A percentile compares a stretch with the other conserved stretches of the same genome.
Evolutionary conservation across 2,797 vertebrate species (phyloP).

Genomic region (Parotocinclus haroldoi): DNA sequence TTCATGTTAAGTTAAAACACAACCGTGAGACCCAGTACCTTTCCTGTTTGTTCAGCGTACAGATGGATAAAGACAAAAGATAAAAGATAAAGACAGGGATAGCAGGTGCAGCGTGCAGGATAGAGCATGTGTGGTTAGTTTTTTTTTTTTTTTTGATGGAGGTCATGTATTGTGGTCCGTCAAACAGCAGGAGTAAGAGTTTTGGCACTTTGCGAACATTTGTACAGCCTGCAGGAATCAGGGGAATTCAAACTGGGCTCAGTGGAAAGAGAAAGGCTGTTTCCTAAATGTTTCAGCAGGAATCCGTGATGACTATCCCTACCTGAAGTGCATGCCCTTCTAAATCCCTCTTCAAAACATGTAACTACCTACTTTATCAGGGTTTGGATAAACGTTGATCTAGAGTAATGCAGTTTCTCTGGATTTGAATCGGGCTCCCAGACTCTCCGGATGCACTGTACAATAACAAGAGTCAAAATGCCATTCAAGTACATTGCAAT

Average conservation of each 20-base stretch:
- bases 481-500: no score
- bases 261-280: constrained; percentile 4
- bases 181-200: constrained; percentile 6
- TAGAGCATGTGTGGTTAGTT: neutral
- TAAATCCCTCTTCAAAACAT: no score
- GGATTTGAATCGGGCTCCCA: neutral
- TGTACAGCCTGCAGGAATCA: constrained; percentile 17
- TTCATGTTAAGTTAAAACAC: neutral
- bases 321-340: no score
- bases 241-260: constrained; percentile 11
- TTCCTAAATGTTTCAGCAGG: constrained; percentile 7
- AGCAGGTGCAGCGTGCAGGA: neutral
- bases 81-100: constrained; percentile 1
- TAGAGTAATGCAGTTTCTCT: neutral
- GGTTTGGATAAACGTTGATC: neutral
- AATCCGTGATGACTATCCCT: no score
- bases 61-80: neutral
- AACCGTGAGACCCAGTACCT: constrained; percentile 5
- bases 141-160: neutral
- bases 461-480: neutral
- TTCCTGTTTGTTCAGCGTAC: neutral
- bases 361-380: neutral
- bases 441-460: neutral
- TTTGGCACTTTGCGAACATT: constrained; percentile 30
- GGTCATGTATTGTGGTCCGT: constrained; percentile 6